phyloP scores from a whole-genome alignment of 2,113 vertebrate genomes.

The Pluvialis apricaria region DNA sequence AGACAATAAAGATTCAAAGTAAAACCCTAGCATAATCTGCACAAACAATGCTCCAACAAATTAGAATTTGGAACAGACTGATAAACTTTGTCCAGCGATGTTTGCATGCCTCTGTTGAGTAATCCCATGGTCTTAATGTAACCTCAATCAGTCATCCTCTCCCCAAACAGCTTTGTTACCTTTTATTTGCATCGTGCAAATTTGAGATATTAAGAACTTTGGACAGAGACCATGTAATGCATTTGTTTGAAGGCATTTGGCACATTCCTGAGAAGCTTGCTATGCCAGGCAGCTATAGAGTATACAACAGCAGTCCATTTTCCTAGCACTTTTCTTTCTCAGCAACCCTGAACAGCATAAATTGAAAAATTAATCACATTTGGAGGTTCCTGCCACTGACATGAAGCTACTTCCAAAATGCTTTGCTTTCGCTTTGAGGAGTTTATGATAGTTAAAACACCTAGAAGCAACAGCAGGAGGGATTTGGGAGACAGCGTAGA shows the following conservation, averaged over 20 bases:
- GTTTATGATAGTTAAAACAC: neutral
- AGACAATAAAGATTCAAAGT: constrained; percentile 45
- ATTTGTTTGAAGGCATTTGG: constrained; percentile 22
- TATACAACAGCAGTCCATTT: neutral
- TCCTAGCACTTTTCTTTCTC: neutral
- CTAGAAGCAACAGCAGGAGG: neutral
- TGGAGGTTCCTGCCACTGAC: neutral
- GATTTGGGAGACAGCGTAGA: neutral
- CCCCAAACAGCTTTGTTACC: neutral
- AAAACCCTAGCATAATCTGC: constrained; percentile 50
- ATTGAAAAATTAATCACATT: neutral
- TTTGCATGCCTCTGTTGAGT: neutral
- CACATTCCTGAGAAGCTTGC: neutral
- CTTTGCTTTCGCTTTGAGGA: neutral
- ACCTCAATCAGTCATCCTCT: constrained; percentile 8
- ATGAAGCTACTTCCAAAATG: neutral
- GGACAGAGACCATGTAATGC: constrained; percentile 32
- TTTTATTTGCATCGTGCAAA: neutral
- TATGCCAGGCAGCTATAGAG: neutral
- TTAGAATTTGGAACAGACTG: constrained; percentile 58
- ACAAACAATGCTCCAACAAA: constrained; percentile 57
- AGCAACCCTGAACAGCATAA: neutral
- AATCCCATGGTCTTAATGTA: constrained; percentile 6
- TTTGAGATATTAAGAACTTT: constrained; percentile 41
- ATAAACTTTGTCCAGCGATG: constrained; percentile 34